Base-by-base conservation (phyloP, 1,140 invertebrate genomes). In the Telenomus remus region DNA sequence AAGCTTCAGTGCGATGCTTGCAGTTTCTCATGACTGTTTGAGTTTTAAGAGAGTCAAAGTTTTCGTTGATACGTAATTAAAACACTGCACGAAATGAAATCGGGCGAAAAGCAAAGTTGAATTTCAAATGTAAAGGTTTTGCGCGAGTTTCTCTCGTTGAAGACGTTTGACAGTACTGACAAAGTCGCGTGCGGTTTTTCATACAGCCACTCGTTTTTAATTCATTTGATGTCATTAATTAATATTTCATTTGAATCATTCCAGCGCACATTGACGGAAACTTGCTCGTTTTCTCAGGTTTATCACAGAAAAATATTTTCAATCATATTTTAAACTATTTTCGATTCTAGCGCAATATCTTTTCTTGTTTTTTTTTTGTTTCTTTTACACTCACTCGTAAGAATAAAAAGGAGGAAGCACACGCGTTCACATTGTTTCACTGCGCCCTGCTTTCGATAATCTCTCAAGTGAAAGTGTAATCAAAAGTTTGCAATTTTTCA, bases 261-360 rank as follows among this genome's bases (percentile, higher is more conserved):
- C 59, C 64, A 57, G 68, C 57, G 68, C 74, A 57, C 42, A 71
- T 57, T 71, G 72, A 72, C 69, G 57, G 64, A 54, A 64, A 69
- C 54, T 60, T 64, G 64, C 59, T 69, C 56, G 69, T 69, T 69
- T 69, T 77, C 27, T 81, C 60, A 66, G 74, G 79, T 85, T 85
- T 87, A 87, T 87, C 86, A 87, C 86, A 86, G 86, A 86, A 87
- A 87, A 86, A 86, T 78, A 85, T 85, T 82, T n/a, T 83, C 80
- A 82, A 81, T 78, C 81, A 85, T 83, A 82, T 78, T 79, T 80
- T 80, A 75, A 79, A 44, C 76, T 80, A 80, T 34, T 37, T 19
- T 50, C 46, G 49, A 72, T 42, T 77, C 68, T 77, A 77, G 63
- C 49, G 47, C 42, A 61, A 46, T 65, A 55, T 56, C 33, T 55